Evolutionary conservation across 1,140 invertebrate species (phyloP).

Genomic region (Cydia pomonella): DNA sequence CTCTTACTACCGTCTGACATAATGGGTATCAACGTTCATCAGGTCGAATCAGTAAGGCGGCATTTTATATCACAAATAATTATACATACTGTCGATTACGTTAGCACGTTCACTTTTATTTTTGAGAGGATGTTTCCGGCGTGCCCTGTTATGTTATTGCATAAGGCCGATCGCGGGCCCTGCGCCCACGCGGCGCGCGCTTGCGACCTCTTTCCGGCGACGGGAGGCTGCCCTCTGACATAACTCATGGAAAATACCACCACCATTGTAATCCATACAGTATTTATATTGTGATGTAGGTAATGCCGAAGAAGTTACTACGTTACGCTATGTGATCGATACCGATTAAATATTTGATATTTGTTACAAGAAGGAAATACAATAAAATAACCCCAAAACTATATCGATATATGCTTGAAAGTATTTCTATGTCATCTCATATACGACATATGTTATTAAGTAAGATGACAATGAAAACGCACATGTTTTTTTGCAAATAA

Average conservation of each 20-base stretch:
- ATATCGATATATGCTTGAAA: not conserved
- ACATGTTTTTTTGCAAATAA: conserved; percentile 14
- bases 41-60: conserved; percentile 44
- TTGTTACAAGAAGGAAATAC: not conserved
- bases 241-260: conserved; percentile 1
- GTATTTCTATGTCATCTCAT: not conserved
- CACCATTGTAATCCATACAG: not conserved
- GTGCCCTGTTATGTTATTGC: conserved; percentile 39
- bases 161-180: conserved; percentile 43
- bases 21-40: conserved; percentile 38
- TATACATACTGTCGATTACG: conserved; percentile 56
- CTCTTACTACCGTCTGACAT: conserved; percentile 36
- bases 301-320: not conserved
- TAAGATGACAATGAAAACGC: conserved; percentile 4
- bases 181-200: conserved; percentile 38
- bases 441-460: conserved; percentile 9
- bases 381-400: not conserved
- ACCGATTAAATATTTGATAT: not conserved
- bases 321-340: not conserved
- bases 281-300: not conserved
- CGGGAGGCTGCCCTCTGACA: conserved; percentile 17
- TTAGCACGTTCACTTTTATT: conserved; percentile 71
- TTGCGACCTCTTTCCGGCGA: conserved; percentile 42
- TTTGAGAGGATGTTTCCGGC: conserved; percentile 59
- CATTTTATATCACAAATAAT: conserved; percentile 59